Conservation (phyloP, 2,113 vertebrate genomes). For the Okapia johnstoni region DNA sequence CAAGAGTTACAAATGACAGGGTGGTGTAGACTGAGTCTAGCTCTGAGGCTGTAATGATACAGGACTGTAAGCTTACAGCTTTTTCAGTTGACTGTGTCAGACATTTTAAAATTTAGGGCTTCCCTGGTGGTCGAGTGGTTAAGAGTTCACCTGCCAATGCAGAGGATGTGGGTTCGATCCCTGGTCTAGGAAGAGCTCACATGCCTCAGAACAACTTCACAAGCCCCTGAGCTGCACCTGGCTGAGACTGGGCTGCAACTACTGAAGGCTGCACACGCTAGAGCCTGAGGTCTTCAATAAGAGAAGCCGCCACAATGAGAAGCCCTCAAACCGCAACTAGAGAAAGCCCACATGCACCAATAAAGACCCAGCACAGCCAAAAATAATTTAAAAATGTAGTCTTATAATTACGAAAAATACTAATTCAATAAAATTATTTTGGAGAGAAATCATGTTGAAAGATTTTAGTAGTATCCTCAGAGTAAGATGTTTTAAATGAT, state of each 20-base stretch:
- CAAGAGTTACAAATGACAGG: conserved; percentile 39
- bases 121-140: neutral
- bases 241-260: neutral
- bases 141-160: neutral
- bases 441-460: neutral
- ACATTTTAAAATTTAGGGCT: neutral
- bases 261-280: neutral
- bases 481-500: neutral
- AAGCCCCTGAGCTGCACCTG: neutral
- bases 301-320: neutral
- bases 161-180: neutral
- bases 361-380: neutral
- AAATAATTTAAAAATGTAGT: neutral
- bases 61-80: neutral
- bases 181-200: neutral
- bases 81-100: neutral
- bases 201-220: neutral
- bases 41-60: neutral
- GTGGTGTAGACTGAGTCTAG: neutral
- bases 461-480: neutral
- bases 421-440: neutral
- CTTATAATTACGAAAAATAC: neutral
- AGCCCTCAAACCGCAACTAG: neutral
- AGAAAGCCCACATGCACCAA: neutral
- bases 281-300: neutral